phyloP scores from a whole-genome alignment of 2,888 invertebrate genomes.

The Drosophila limbata region DNA sequence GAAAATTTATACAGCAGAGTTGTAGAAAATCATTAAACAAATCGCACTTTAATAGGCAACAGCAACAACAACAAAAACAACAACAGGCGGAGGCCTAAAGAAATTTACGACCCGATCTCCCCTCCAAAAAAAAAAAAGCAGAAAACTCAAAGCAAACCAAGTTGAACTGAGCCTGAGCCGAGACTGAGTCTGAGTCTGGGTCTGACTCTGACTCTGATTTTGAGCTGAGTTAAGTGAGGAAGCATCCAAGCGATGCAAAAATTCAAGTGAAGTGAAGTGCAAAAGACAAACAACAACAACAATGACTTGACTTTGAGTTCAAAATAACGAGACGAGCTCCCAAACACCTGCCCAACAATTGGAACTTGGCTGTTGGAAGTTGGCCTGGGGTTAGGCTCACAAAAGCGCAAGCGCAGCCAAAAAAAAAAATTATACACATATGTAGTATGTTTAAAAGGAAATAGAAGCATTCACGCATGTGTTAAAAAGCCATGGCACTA shows the following conservation, averaged over 20 bases:
- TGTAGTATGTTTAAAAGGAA: background rate
- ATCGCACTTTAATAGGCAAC: slow-evolving; percentile 83
- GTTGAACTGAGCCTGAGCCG: slow-evolving; percentile 38
- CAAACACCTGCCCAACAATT: slow-evolving; percentile 55
- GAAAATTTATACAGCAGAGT: slow-evolving; percentile 78
- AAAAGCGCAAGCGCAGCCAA: slow-evolving; percentile 60
- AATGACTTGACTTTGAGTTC: slow-evolving; percentile 73
- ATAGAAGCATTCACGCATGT: slow-evolving; percentile 43
- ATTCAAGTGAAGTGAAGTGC: slow-evolving; percentile 82
- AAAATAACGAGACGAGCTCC: slow-evolving; percentile 54
- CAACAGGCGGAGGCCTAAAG: slow-evolving; percentile 63
- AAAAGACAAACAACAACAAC: slow-evolving; percentile 78
- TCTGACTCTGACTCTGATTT: slow-evolving; percentile 30
- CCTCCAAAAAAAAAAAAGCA: slow-evolving; percentile 33
- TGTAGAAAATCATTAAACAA: slow-evolving; percentile 83
- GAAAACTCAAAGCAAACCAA: slow-evolving; percentile 49
- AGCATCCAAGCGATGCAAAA: slow-evolving; percentile 81
- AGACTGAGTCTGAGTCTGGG: slow-evolving; percentile 9
- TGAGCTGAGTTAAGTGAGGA: slow-evolving; percentile 48
- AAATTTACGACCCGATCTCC: slow-evolving; percentile 65
- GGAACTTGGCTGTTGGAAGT: background rate
- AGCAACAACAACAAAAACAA: slow-evolving; percentile 35
- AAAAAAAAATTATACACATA: background rate
- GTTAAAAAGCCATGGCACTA: slow-evolving; percentile 40
- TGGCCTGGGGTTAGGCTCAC: slow-evolving; percentile 29